phyloP scores from a whole-genome alignment of 2,797 vertebrate genomes.

The Hylomyscus alleni region DNA sequence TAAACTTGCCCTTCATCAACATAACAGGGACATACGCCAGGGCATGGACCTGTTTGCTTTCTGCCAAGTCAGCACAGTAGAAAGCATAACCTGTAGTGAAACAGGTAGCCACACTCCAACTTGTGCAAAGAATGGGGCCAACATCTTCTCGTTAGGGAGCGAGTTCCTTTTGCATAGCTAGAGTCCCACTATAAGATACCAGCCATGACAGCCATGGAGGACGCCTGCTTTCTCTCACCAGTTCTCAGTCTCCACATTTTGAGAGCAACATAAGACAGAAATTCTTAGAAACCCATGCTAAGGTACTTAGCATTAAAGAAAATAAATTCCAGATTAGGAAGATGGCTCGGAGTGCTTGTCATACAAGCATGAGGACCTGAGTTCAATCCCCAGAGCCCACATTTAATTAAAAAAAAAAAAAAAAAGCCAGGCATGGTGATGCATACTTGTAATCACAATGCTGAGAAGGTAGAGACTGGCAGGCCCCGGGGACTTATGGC shows the following conservation, averaged over 20 bases:
- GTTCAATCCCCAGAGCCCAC: neutral
- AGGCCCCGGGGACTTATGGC: neutral
- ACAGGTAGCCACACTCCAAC: neutral
- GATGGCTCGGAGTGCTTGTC: neutral
- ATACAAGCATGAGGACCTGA: neutral
- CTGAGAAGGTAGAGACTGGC: neutral
- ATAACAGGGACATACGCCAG: neutral
- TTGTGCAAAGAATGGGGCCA: neutral
- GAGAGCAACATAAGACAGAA: neutral
- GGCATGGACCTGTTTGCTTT: neutral
- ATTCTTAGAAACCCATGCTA: conserved; percentile 14
- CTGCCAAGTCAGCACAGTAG: neutral
- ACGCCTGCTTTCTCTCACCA: conserved; percentile 62
- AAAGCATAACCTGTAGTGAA: neutral
- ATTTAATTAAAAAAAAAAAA: neutral
- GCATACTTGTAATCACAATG: neutral
- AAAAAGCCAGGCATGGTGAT: neutral
- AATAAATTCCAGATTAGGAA: neutral
- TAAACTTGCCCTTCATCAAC: neutral
- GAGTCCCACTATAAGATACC: neutral
- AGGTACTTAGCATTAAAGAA: neutral
- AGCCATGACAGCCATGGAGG: conserved; percentile 31
- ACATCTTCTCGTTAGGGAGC: neutral
- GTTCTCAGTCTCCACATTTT: conserved; percentile 29
- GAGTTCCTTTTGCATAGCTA: neutral